Evolutionary conservation across 1,140 invertebrate genomes (phyloP), one percentile per base, ranked within the genome.

Genomic region (Lutraria rhynchaena): DNA sequence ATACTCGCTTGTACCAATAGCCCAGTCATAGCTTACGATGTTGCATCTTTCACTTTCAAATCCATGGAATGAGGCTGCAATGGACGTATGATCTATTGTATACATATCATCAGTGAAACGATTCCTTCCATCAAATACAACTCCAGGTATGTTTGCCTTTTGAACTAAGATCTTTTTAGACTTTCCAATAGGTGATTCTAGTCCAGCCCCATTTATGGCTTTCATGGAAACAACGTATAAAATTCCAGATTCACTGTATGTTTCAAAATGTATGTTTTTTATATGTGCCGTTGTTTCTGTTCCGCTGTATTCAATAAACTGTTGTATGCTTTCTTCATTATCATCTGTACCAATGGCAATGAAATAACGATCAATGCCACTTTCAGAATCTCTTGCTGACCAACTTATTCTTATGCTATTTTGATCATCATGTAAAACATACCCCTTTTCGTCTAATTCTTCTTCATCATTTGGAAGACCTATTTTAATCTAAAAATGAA

Each of bases 21-120:
- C 80, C 85, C 83, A 86, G 37, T 86, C 85, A 81, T 86, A 86
- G 53, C 44, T 67, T 15, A 83, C 29, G 41, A 86, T 86, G 58
- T 80, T 78, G 57, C 85, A 86, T 19, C 74, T 69, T 63, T 82
- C 81, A 81, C 85, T 86, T 53, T 80, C 57, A 80, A 86, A 86
- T 9, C 83, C 83, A 24, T 70, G n/a, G 44, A 86, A 86, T 19
- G 75, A 80, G 46, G 81, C 63, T 22, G 80, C 74, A 44, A 86
- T 70, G 17, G 82, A 74, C 5, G 69, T 41, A n/a, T 27, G 55
- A 35, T 86, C 85, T 15, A 27, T 70, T 2, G 55, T 77, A 31
- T 70, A 80, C 41, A 78, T 61, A 37, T 55, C 65, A 57, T 86
- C 85, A 17, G 22, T n/a, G n/a, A 22, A 73, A 15, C 44, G 35